Base-by-base conservation (phyloP, 2,797 vertebrate genomes). In the Setipinna tenuifilis region DNA sequence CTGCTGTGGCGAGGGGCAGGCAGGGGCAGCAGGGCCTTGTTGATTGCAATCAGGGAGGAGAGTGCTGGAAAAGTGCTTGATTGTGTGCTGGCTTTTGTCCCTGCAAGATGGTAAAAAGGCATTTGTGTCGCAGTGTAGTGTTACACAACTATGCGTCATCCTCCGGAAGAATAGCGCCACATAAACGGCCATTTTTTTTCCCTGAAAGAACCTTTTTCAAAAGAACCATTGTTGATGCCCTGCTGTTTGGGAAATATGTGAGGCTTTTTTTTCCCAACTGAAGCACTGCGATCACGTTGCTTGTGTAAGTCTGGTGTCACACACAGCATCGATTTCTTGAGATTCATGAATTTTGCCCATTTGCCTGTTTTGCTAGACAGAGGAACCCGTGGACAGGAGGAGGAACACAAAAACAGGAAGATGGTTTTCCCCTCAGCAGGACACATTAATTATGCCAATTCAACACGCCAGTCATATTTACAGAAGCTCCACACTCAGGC, bases 51-150 rank as follows among this genome's bases (percentile, higher is more conserved):
- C 50, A 54, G 89, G 88, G 91, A 94, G 92, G 94, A 90, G 93
- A 31, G 35, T 21, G 71, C 91, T 92, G 91, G 92, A 93, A 91
- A 87, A 87, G 89, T 86, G 90, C 90, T 91, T 93, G 92, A 91
- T 91, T 93, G 85, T 89, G 28, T 61, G 54, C 85, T 88, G 87
- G 86, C 89, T 89, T 87, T 84, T 61, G 83, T 61, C 17, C 80
- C 31, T 83, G 81, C 62, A 57, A 44, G 46, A 54, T 54, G 59
- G 83, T 83, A 82, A 41, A 82, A 88, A 83, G 84, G 59, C 83
- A 82, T 59, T 82, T 28, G 48, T 23, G 25, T 83, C 85, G 81
- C 41, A 58, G 41, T 65, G 25, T 35, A 25, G 46, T 65, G 35
- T 78, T 44, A 44, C 17, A 44, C 68, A 75, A 41, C 71, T 19